Base-by-base conservation (phyloP, 2,888 invertebrate genomes). In the Coleophora flavipennella region DNA sequence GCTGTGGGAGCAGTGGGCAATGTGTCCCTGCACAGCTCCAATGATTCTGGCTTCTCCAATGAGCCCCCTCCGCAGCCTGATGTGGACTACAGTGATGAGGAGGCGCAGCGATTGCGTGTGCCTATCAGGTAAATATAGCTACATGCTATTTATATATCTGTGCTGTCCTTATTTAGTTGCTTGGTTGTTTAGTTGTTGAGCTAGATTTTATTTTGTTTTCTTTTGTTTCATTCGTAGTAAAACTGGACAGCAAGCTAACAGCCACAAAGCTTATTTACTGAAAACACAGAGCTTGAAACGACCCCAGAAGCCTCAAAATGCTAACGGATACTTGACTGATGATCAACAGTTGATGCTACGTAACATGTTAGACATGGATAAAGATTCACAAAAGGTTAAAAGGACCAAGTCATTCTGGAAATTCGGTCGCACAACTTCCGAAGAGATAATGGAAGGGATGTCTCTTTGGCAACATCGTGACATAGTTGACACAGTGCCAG, bases 21-120 rank as follows among this genome's bases (percentile, higher is more conserved):
- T 64, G 89, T 90, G 1, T 94, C 94, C 31, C 87, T 95, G 52
- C 95, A 95, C 72, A 94, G 94, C 75, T 94, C 94, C 67, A 95
- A 95, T 73, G 95, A 95, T 75, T 95, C 94, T 54, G 95, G 95
- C 11, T 95, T 95, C 73, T 94, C 95, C 60, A 95, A 95, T 67
- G 95, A 95, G 66, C 91, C 92, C 8, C 94, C 95, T 3, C 91
- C 91, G 20, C 93, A 94, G 62, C 95, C 95, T 13, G 95, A 95
- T 74, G 90, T 94, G 43, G 95, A 95, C 74, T 95, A 95, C 72
- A 95, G 94, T 38, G 95, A 95, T 64, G 95, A 95, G 76, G 95
- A 95, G 66, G 91, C 90, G 42, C 88, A 90, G 53, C 73, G 85
- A 47, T 69, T 87, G 59, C 83, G 88, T 43, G 86, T 88, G 47